These are phyloP conservation scores for Riptortus pedestris DNA, from an alignment of 1,140 invertebrate genomes.

Conservation along the genomic window DNA sequence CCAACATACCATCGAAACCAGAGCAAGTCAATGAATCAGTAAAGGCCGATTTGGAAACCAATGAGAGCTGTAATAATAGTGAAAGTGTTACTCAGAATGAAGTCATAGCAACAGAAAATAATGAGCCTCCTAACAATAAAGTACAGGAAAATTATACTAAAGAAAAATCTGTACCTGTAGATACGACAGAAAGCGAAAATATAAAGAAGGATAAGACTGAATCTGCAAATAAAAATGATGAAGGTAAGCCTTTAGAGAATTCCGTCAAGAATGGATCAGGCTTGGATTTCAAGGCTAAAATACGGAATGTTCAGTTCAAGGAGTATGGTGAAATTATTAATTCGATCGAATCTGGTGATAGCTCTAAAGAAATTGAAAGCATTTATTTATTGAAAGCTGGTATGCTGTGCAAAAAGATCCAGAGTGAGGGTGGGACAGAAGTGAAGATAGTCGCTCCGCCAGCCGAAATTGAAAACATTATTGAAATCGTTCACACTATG, in stretches of 20 bases:
- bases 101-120: too few species aligned
- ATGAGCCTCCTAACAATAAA: too few species aligned
- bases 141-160: too few species aligned
- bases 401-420: neutral
- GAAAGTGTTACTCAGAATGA: too few species aligned
- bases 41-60: too few species aligned
- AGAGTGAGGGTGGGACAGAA: neutral
- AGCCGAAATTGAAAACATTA: neutral
- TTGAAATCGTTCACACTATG: conserved; percentile 3
- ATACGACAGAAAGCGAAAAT: neutral
- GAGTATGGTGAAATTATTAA: neutral
- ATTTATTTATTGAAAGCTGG: conserved; percentile 2
- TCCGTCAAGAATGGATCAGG: neutral
- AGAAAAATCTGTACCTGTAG: too few species aligned
- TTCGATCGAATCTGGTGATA: neutral
- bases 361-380: neutral
- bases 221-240: neutral
- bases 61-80: too few species aligned
- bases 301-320: neutral
- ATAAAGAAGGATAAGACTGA: neutral
- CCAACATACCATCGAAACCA: too few species aligned
- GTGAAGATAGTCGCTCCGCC: neutral
- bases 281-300: conserved; percentile 4
- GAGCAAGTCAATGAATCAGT: too few species aligned
- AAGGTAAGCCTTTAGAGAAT: neutral